Evolutionary conservation across 2,113 vertebrate genomes (phyloP).

Genomic region (Alethe castanea): DNA sequence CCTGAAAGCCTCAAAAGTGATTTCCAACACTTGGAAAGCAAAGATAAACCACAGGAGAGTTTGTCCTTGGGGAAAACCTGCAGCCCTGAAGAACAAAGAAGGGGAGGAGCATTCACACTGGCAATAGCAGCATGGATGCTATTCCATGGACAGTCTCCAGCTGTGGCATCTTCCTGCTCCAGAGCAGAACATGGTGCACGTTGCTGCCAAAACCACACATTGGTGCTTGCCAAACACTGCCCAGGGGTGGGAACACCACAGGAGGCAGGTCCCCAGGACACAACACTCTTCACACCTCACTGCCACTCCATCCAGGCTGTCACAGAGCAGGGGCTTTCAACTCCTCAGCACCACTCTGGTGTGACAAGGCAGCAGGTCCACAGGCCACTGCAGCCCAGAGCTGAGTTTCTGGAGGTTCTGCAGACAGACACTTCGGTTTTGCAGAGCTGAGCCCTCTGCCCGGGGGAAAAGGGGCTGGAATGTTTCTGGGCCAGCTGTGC

Average conservation of each 20-base stretch:
- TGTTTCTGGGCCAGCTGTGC: not conserved
- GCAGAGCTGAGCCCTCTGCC: not conserved
- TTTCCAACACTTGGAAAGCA: not conserved
- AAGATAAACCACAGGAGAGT: not conserved
- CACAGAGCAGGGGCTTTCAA: not conserved
- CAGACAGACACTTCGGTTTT: not conserved
- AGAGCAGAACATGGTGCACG: not conserved
- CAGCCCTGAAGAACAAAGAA: not conserved
- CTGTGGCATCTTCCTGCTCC: not conserved
- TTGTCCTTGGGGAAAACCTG: not conserved
- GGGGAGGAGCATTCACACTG: not conserved
- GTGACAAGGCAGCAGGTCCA: not conserved
- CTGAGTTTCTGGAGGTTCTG: not conserved
- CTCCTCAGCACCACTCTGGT: not conserved
- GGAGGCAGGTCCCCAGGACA: not conserved
- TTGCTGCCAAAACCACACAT: not conserved
- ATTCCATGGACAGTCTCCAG: not conserved
- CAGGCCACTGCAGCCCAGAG: not conserved
- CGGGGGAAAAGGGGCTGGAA: not conserved
- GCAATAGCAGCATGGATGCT: not conserved
- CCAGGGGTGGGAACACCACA: not conserved
- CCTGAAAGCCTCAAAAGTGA: not conserved
- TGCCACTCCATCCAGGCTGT: not conserved
- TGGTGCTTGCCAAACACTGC: rapidly evolving
- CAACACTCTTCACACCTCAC: not conserved